Evolutionary conservation across 2,888 invertebrate genomes (phyloP), one percentile per base, ranked within the genome.

Genomic region (Tipula vernalis): DNA sequence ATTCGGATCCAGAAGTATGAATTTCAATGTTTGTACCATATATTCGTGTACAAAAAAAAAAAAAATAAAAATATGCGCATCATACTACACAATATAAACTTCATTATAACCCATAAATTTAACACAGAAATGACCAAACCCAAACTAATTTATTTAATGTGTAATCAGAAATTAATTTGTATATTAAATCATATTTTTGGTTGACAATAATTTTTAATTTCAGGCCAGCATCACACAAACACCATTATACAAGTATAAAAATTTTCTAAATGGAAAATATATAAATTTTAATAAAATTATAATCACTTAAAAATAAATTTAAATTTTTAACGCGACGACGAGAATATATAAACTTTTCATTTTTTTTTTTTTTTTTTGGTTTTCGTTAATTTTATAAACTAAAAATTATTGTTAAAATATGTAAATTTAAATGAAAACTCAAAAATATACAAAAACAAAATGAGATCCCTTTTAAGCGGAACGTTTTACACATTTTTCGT

Each of bases 91-190:
- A 71, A 71, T 3, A 18, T 15, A 71, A 71, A 71, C 28, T 28
- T 10, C 28, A 71, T 28, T 18, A 8, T 71, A 71, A 28, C 28
- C 28, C 71, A 71, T 71, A 71, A 71, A 71, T 71, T 71, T 71
- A 71, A 10, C 71, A 28, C 71, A 71, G 71, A 71, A 71, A 71
- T 71, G 71, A 28, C 71, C 71, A 71, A 71, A 71, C 71, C 71
- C 71, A 71, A 71, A 71, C 71, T 71, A 71, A 71, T 71, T 71
- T 71, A 71, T 71, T 71, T 71, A 71, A 71, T 71, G 71, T 71
- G 28, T 28, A 71, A 71, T 71, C 71, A 71, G 12, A 71, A 71
- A 28, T 71, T 71, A 71, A 71, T 71, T 71, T 71, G 71, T 71
- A 71, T 71, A 71, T 71, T 71, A 71, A 71, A 71, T 71, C 71